Conservation (phyloP, 2,113 vertebrate genomes). For the Willisornis vidua region DNA sequence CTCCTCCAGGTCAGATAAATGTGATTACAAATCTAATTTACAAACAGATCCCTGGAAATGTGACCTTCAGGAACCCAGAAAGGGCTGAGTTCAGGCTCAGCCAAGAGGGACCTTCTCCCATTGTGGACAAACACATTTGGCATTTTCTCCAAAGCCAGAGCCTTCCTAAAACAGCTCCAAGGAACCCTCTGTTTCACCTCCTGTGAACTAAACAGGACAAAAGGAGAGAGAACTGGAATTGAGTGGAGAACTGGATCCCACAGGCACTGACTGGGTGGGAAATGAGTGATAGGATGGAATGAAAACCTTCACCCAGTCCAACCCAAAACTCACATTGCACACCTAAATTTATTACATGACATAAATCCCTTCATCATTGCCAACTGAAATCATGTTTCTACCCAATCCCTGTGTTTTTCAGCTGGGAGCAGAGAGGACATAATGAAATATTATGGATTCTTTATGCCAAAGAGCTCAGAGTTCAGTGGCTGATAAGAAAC, state of each 20-base stretch:
- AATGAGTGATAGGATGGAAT: background rate
- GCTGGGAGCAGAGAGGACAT: background rate
- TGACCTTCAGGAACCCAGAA: background rate
- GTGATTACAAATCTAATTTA: background rate
- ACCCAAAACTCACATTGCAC: background rate
- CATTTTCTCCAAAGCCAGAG: background rate
- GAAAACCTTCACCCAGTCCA: background rate
- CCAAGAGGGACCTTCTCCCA: background rate
- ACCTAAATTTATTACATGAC: background rate
- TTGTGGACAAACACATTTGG: fast-evolving
- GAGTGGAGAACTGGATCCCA: background rate
- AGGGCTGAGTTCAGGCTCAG: background rate
- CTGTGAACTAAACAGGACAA: background rate
- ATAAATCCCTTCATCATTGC: background rate
- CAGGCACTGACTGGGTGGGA: background rate
- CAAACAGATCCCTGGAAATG: background rate
- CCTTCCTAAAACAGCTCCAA: background rate
- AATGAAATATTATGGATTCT: conserved; percentile 4
- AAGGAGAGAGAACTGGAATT: background rate
- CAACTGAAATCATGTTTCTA: background rate
- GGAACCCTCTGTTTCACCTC: background rate
- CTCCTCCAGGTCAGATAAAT: background rate
- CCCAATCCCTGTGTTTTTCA: background rate
- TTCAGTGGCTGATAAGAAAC: background rate
- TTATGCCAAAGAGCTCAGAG: background rate